These are phyloP conservation scores for Aradus depressus DNA, from an alignment of 2,888 invertebrate genomes.

Conservation along the genomic window DNA sequence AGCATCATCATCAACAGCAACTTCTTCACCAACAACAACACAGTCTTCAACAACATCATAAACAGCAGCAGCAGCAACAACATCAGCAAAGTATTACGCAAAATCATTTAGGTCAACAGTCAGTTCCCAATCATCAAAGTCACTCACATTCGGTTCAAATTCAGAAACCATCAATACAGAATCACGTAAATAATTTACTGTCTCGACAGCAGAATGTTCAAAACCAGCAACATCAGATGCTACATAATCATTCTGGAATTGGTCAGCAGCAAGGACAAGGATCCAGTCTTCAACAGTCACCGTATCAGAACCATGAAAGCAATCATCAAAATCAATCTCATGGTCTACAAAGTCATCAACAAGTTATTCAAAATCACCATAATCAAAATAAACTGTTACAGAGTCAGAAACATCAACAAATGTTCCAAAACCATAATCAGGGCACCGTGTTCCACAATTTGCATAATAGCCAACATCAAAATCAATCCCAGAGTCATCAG, in stretches of 20 bases:
- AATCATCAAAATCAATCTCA: neutral
- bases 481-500: conserved; percentile 5
- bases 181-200: neutral
- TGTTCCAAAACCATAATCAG: neutral
- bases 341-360: conserved; percentile 1
- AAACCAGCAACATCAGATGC: neutral
- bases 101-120: too few species aligned
- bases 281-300: neutral
- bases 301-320: neutral
- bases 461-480: neutral
- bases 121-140: too few species aligned
- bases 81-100: conserved; percentile 17
- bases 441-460: neutral
- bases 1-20: conserved; percentile 16
- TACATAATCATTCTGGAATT: too few species aligned
- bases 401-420: neutral
- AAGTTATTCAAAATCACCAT: conserved; percentile 5
- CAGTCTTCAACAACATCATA: conserved; percentile 17
- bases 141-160: too few species aligned
- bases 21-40: conserved; percentile 20
- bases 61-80: conserved; percentile 17
- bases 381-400: conserved; percentile 6
- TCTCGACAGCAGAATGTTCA: neutral
- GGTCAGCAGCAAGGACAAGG: too few species aligned
- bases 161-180: too few species aligned